These are phyloP conservation scores for Trematocara stigmaticum DNA, from an alignment of 2,113 vertebrate species.

Conservation along the genomic window DNA sequence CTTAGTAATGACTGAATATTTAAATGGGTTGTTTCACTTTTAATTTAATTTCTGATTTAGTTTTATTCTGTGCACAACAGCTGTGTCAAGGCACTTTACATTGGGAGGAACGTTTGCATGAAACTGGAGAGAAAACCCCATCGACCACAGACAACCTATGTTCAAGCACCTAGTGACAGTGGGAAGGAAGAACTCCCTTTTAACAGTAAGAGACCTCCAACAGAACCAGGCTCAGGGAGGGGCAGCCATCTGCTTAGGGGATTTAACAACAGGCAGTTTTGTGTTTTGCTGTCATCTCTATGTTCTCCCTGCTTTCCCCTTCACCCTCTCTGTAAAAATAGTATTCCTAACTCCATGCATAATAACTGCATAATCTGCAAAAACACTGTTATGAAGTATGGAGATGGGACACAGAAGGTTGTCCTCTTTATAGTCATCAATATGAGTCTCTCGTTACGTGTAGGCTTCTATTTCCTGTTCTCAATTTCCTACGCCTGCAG, in stretches of 20 bases:
- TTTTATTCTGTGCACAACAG: background rate
- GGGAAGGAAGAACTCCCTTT: background rate
- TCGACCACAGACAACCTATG: background rate
- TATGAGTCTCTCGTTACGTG: background rate
- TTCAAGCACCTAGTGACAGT: background rate
- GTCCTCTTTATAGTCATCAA: background rate
- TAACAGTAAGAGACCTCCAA: background rate
- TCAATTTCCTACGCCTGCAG: background rate
- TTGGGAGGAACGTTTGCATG: background rate
- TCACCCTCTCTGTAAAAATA: background rate
- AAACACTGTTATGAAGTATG: background rate
- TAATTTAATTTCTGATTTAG: background rate
- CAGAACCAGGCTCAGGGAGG: background rate
- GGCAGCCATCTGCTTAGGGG: background rate
- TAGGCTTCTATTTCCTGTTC: background rate
- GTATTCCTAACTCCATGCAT: background rate
- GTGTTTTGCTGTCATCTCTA: background rate
- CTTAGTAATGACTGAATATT: background rate
- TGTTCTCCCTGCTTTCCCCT: background rate
- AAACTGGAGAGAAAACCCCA: background rate
- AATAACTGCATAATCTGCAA: background rate
- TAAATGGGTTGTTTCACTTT: background rate
- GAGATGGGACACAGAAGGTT: background rate
- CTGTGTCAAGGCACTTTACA: background rate
- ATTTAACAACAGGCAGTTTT: background rate